Evolutionary conservation across 2,797 vertebrate species (phyloP).

Genomic region (Pangasius mekongensis): DNA sequence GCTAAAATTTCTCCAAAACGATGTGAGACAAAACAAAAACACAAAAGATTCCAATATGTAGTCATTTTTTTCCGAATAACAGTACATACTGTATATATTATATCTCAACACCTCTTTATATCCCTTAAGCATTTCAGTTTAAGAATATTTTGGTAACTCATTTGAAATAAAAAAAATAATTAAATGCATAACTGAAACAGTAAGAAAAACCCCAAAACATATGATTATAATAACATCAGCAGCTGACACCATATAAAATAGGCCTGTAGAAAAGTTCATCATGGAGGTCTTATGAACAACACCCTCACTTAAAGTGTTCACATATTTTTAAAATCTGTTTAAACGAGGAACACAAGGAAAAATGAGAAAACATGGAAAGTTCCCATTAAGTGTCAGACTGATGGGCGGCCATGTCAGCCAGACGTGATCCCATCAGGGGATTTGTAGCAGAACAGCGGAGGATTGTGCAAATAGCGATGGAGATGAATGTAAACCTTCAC

Average conservation of each 20-base stretch:
- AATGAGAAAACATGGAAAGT: not conserved
- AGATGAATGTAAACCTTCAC: conserved; percentile 45
- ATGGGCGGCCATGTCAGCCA: conserved; percentile 10
- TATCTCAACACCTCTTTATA: not conserved
- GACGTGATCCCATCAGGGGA: conserved; percentile 33
- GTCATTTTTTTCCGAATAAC: not conserved
- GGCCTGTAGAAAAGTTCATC: not conserved
- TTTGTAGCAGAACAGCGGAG: conserved; percentile 32
- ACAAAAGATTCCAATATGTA: not conserved
- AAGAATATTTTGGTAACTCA: not conserved
- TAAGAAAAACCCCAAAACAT: not conserved
- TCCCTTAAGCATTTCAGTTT: not conserved
- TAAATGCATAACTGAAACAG: not conserved
- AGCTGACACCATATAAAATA: not conserved
- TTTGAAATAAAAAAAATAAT: not conserved
- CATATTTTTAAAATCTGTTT: not conserved
- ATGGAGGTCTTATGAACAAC: not conserved
- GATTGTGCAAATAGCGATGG: conserved; percentile 32
- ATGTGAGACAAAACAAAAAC: not conserved
- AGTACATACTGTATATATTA: not conserved
- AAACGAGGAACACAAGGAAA: not conserved
- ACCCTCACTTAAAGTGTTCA: not conserved
- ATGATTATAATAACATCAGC: not conserved
- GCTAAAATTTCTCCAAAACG: not conserved
- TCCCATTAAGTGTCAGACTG: conserved; percentile 20